Conservation (phyloP, 2,888 invertebrate species). For the Papilio demoleus region DNA sequence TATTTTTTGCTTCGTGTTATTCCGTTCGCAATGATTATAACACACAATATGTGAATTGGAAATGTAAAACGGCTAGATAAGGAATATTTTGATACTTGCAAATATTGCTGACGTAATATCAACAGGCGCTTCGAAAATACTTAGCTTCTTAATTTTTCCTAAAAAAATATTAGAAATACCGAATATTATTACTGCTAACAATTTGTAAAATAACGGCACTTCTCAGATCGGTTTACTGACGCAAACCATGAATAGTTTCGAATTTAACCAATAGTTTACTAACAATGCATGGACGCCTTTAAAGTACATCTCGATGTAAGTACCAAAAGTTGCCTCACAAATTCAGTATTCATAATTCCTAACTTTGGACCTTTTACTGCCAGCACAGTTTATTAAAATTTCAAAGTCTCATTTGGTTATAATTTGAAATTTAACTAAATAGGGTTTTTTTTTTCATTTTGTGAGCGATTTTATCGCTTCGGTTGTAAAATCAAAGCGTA, state of each 20-base stretch:
- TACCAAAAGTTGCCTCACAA: not conserved
- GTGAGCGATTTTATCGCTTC: not conserved
- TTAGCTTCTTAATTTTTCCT: not conserved
- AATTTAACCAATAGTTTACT: not conserved
- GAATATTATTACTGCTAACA: not conserved
- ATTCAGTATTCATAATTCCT: not conserved
- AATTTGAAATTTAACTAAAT: not conserved
- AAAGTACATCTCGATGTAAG: not conserved
- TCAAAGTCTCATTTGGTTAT: not conserved
- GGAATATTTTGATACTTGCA: too few relatives aligned
- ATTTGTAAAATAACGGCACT: not conserved
- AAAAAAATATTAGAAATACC: not conserved
- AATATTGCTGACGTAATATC: not conserved
- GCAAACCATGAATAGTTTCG: not conserved
- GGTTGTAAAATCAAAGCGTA: not conserved
- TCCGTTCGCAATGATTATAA: not conserved
- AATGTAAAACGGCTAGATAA: too few relatives aligned
- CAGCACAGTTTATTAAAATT: not conserved
- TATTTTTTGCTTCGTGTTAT: slow-evolving; percentile 6
- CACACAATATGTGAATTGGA: too few relatives aligned
- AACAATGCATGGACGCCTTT: not conserved
- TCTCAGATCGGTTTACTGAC: not conserved
- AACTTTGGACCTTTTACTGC: not conserved
- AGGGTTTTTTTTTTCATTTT: not conserved
- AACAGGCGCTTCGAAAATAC: not conserved